Conservation (phyloP, 2,797 vertebrate genomes). For the Myiothlypis coronata region DNA sequence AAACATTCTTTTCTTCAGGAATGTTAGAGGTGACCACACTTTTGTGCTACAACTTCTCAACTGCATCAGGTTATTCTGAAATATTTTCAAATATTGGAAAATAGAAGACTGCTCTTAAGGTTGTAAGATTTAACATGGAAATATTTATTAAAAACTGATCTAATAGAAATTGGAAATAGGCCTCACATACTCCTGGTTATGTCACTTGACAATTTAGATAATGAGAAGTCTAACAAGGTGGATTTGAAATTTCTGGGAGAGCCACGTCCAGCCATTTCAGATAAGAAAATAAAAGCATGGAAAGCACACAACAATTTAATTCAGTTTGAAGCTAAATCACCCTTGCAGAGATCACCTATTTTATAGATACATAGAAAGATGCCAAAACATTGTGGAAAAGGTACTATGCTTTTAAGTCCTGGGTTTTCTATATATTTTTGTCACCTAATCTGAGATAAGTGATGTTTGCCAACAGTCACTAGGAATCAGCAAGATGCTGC, state of each 20-base stretch:
- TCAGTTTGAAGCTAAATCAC: not conserved
- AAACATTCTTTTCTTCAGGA: not conserved
- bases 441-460: not conserved
- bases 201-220: not conserved
- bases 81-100: not conserved
- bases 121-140: not conserved
- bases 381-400: not conserved
- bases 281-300: not conserved
- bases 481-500: not conserved
- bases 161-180: not conserved
- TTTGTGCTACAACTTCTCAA: not conserved
- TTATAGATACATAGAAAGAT: not conserved
- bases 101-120: not conserved
- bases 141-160: not conserved
- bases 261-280: not conserved
- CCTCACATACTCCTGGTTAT: not conserved
- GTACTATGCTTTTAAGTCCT: not conserved
- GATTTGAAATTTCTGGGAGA: not conserved
- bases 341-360: not conserved
- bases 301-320: not conserved
- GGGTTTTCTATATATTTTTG: not conserved
- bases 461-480: not conserved
- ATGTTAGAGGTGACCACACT: accelerated
- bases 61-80: not conserved
- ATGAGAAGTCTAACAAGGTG: not conserved